Percentiles rank a stretch among this genome's conserved stretches.
These are phyloP conservation scores for Ochropacha duplaris DNA, from an alignment of 2,888 invertebrate genomes.

Conservation along the genomic window DNA sequence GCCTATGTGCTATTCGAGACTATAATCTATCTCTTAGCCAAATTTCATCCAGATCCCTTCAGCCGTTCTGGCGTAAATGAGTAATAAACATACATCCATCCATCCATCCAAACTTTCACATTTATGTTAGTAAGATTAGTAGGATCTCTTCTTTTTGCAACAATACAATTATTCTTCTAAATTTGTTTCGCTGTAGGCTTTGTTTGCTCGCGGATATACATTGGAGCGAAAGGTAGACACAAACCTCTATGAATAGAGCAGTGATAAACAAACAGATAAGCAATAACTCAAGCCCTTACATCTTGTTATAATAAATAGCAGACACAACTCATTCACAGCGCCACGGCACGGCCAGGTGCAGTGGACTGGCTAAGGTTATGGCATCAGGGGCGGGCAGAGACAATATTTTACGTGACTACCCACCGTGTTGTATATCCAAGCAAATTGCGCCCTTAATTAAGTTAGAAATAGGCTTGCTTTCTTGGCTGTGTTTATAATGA, in stretches of 20 bases:
- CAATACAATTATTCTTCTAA: too few relatives aligned
- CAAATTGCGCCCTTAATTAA: not conserved
- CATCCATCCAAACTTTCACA: too few relatives aligned
- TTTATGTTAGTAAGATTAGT: too few relatives aligned
- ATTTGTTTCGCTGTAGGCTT: too few relatives aligned
- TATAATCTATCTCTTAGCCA: too few relatives aligned
- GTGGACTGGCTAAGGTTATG: not conserved
- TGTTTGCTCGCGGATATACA: too few relatives aligned
- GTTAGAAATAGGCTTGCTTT: not conserved
- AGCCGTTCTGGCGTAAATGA: too few relatives aligned
- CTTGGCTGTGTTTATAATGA: not conserved
- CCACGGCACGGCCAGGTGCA: conserved; percentile 10
- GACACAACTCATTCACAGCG: conserved; percentile 7
- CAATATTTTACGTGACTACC: conserved; percentile 9
- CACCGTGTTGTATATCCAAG: conserved; percentile 1
- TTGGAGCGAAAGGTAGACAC: not conserved
- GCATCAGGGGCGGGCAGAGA: not conserved
- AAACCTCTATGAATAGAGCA: not conserved
- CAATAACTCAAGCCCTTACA: not conserved
- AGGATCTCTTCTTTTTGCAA: too few relatives aligned
- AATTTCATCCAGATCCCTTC: too few relatives aligned
- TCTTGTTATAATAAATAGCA: conserved; percentile 2
- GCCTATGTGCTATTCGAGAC: too few relatives aligned
- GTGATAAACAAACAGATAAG: not conserved
- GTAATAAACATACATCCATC: too few relatives aligned